Conservation (phyloP, 2,113 vertebrate species). For the Dendrocopos noguchii region DNA sequence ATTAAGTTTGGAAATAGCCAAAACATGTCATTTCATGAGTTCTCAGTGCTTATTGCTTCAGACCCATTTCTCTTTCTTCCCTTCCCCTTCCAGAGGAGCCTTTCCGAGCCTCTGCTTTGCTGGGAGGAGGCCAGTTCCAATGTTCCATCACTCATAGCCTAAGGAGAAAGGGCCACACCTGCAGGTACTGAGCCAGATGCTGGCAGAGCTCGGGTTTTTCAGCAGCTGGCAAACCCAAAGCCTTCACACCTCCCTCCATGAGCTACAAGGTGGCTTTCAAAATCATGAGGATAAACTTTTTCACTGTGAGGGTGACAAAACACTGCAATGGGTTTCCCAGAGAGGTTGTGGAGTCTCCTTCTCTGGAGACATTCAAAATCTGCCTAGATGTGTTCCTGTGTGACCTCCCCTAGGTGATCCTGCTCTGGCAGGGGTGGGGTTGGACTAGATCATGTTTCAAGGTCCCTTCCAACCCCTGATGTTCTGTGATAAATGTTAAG, state of each 20-base stretch:
- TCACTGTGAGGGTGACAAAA: too few species aligned
- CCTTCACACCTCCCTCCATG: background rate
- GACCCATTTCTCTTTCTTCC: background rate
- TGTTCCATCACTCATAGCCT: background rate
- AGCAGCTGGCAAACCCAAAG: background rate
- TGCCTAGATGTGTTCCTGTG: too few species aligned
- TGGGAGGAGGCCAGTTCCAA: background rate
- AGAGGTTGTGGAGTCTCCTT: too few species aligned
- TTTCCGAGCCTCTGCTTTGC: background rate
- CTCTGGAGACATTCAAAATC: too few species aligned
- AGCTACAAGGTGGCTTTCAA: background rate
- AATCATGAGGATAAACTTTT: background rate
- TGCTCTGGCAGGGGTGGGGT: too few species aligned
- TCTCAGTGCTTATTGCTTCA: conserved; percentile 22
- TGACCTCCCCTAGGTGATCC: too few species aligned
- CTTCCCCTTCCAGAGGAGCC: background rate
- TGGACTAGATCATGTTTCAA: too few species aligned
- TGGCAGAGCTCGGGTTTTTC: background rate
- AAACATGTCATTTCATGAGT: conserved; percentile 13
- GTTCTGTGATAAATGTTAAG: background rate
- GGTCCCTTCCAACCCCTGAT: too few species aligned
- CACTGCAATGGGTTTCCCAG: too few species aligned
- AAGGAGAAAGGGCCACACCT: background rate
- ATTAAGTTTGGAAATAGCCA: conserved; percentile 54
- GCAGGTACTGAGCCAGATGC: background rate